phyloP scores from a whole-genome alignment of 2,888 invertebrate genomes.

The Entomobrya multifasciata region DNA sequence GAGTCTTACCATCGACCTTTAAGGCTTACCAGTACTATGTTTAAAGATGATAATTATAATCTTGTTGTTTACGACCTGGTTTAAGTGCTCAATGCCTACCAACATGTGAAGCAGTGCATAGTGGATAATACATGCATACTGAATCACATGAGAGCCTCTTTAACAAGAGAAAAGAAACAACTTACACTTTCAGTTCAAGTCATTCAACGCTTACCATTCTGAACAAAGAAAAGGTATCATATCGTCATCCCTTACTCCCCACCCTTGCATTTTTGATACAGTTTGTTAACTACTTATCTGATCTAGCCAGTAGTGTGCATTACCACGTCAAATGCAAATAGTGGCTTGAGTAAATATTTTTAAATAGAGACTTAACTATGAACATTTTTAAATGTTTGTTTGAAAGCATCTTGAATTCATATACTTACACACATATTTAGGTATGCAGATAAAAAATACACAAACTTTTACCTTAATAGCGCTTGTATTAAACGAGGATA shows the following conservation, averaged over 20 bases:
- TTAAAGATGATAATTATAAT: conserved; percentile 58
- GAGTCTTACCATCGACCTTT: conserved; percentile 63
- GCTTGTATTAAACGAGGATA: too few species aligned
- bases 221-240: background rate
- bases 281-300: background rate
- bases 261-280: background rate
- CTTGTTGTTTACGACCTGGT: conserved; percentile 69
- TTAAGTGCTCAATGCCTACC: conserved; percentile 42
- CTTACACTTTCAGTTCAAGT: conserved; percentile 47
- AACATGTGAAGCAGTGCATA: background rate
- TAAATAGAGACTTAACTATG: too few species aligned
- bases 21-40: conserved; percentile 43
- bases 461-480: too few species aligned
- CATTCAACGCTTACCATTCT: conserved; percentile 10
- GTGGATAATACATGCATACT: too few species aligned
- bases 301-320: background rate
- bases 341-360: background rate
- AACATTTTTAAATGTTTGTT: background rate
- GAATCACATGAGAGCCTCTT: background rate
- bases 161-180: conserved; percentile 30
- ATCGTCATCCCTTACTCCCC: background rate
- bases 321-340: background rate
- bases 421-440: too few species aligned
- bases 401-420: too few species aligned
- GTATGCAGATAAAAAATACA: too few species aligned